Conservation (phyloP, 1,140 invertebrate genomes). For the Meloidogyne floridensis region DNA sequence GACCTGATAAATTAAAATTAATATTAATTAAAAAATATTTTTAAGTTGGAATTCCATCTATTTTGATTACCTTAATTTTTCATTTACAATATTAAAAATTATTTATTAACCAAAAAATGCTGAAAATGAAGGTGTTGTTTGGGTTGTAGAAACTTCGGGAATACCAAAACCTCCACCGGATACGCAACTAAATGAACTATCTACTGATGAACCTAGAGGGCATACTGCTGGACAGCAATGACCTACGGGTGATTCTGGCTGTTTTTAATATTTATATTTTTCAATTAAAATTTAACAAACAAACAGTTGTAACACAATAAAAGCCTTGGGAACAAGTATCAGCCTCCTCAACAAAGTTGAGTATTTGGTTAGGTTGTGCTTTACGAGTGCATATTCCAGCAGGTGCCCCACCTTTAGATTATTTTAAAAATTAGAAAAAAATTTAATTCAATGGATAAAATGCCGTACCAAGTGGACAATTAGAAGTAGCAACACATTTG, state of each 20-base stretch:
- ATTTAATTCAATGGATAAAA: neutral
- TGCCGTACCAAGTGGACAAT: slow-evolving; percentile 57
- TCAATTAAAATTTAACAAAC: neutral
- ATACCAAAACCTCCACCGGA: slow-evolving; percentile 30
- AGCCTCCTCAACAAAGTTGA: slow-evolving; percentile 54
- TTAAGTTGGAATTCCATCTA: neutral
- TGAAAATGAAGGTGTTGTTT: slow-evolving; percentile 22
- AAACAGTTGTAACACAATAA: slow-evolving; percentile 47
- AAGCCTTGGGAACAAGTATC: slow-evolving; percentile 58
- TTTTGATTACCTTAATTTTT: neutral
- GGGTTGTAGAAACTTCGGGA: neutral
- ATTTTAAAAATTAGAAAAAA: neutral
- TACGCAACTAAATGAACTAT: slow-evolving; percentile 41
- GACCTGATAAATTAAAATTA: slow-evolving; percentile 29
- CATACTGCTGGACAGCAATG: slow-evolving; percentile 63
- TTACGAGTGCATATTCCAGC: slow-evolving; percentile 52
- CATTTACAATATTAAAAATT: too few species aligned
- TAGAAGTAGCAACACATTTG: slow-evolving; percentile 61
- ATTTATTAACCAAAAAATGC: slow-evolving; percentile 26
- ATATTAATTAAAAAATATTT: neutral
- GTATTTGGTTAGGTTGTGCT: slow-evolving; percentile 42
- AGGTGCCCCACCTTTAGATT: slow-evolving; percentile 46
- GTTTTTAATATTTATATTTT: neutral
- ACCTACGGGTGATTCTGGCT: slow-evolving; percentile 60
- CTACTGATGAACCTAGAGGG: slow-evolving; percentile 54